A percentile compares a stretch with the other conserved stretches of the same genome.
phyloP scores from a whole-genome alignment of 1,140 invertebrate genomes.

The Monochamus saltuarius region DNA sequence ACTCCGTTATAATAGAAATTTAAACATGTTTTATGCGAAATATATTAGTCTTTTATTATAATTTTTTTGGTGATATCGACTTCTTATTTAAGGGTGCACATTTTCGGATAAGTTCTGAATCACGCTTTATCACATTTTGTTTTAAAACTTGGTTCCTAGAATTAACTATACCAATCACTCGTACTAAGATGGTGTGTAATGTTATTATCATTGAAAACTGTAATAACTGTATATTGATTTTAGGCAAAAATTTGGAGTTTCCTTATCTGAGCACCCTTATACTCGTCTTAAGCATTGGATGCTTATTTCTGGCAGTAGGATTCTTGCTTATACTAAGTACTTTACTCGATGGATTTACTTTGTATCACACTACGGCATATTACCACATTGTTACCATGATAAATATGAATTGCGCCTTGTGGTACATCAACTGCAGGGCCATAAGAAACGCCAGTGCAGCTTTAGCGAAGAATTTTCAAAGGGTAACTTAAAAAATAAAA shows the following conservation, averaged over 20 bases:
- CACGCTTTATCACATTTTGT: no score
- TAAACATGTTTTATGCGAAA: no score
- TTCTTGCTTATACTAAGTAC: slow-evolving; percentile 60
- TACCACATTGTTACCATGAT: slow-evolving; percentile 66
- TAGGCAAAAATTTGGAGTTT: slow-evolving; percentile 59
- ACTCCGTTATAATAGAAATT: no score
- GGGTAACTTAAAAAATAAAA: slow-evolving; percentile 30
- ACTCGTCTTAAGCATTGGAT: slow-evolving; percentile 59
- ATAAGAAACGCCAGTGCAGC: slow-evolving; percentile 57
- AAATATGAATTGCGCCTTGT: slow-evolving; percentile 65
- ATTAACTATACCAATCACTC: no score
- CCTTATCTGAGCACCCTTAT: slow-evolving; percentile 59
- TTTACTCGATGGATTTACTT: slow-evolving; percentile 59
- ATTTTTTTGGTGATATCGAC: no score
- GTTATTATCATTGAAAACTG: no score
- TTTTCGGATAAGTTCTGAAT: no score
- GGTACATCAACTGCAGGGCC: slow-evolving; percentile 65
- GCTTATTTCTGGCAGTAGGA: slow-evolving; percentile 57
- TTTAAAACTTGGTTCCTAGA: no score
- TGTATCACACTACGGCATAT: slow-evolving; percentile 62
- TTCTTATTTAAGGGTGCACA: no score
- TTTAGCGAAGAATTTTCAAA: slow-evolving; percentile 47
- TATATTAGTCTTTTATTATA: no score
- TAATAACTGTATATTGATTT: no score
- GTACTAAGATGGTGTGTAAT: no score